Evolutionary conservation across 2,888 invertebrate genomes (phyloP), one percentile per base, ranked within the genome.

Genomic region (Noctua fimbriata): DNA sequence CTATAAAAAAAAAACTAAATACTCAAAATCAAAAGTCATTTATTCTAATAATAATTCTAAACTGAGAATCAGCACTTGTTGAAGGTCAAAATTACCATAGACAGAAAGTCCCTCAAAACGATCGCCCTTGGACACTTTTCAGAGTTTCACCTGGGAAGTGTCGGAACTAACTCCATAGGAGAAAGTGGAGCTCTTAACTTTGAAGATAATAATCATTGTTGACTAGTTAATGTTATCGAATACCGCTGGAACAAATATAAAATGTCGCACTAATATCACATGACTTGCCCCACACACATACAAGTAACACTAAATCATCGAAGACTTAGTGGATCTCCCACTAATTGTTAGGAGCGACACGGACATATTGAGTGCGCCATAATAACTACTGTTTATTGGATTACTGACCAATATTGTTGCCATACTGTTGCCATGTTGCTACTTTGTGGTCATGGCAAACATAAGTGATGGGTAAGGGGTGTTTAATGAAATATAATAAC

Each of bases 291-390:
- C 88, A 71, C 32, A 41, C 32, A 70, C 60, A 75, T 41, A 67
- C 75, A 76, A 80, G 83, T 73, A 86, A 72, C 86, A 87, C 86
- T 92, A 91, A 91, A 92, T 92, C 91, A 92, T 91, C 84, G 86
- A 85, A 86, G 89, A 91, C 89, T 91, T 91, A 88, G 87, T 82
- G 86, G 88, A 89, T 88, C 87, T 86, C 82, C 74, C 88, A 87
- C 89, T 92, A 92, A 92, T 93, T 92, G 92, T 91, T 81, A 71
- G 87, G 72, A 86, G 81, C 72, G 76, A 76, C 83, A 72, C 76
- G 74, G 84, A 85, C 81, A 77, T 83, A 78, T 83, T 81, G 85
- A 86, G 87, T 86, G 69, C 65, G 76, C 66, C 65, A 73, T 85
- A 86, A 85, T 85, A 84, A 84, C 82, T 52, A 66, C 74, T 73